Evolutionary conservation across 2,797 vertebrate genomes (phyloP).

Genomic region (Clarias pachynema): DNA sequence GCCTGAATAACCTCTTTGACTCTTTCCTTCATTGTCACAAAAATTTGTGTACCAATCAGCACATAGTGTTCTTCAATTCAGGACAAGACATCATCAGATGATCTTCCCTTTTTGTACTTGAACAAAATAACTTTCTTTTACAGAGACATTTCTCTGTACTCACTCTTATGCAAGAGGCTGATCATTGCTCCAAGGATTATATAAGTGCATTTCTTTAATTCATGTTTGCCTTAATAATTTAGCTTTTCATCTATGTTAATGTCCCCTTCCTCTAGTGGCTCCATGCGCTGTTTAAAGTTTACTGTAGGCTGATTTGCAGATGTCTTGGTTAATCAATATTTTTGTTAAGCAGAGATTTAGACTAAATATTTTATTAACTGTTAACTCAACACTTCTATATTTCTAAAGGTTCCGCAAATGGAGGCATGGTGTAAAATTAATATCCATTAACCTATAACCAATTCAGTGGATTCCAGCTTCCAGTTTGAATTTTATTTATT

Average conservation of each 20-base stretch:
- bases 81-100: background rate
- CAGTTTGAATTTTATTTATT: background rate
- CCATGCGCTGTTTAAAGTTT: constrained; percentile 51
- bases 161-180: constrained; percentile 24
- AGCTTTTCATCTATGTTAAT: constrained; percentile 60
- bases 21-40: constrained; percentile 10
- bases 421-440: constrained; percentile 48
- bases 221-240: constrained; percentile 60
- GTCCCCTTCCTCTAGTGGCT: constrained; percentile 45
- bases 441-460: constrained; percentile 46
- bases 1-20: constrained; percentile 36
- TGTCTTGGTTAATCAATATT: constrained; percentile 61
- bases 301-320: constrained; percentile 54
- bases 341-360: constrained; percentile 55
- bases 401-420: constrained; percentile 48
- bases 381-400: constrained; percentile 51
- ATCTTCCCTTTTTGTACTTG: background rate
- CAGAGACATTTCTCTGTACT: background rate
- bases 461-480: background rate
- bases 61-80: background rate
- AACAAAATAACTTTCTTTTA: constrained; percentile 13
- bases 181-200: constrained; percentile 53
- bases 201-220: constrained; percentile 59
- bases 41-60: constrained; percentile 20
- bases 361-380: constrained; percentile 55